Evolutionary conservation across 2,113 vertebrate species (phyloP).

Genomic region (Prionailurus bengalensis): DNA sequence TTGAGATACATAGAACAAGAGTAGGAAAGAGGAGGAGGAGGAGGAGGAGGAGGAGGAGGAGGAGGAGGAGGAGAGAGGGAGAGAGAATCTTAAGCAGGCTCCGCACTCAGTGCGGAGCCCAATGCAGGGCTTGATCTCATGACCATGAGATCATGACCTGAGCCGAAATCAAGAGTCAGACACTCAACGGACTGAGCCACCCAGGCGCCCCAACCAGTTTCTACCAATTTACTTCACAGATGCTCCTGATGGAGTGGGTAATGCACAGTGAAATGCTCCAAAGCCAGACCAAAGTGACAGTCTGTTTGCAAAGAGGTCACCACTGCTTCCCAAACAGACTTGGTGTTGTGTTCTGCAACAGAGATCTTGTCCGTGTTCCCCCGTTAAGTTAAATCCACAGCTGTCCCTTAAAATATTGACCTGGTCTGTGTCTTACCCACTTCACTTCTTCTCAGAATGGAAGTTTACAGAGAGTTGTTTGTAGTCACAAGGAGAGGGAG

Average conservation of each 20-base stretch:
- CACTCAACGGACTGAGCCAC: too few species aligned
- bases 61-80: too few species aligned
- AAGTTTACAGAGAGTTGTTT: constrained; percentile 1
- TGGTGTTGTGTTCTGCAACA: neutral
- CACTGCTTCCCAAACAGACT: neutral
- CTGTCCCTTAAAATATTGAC: constrained; percentile 16
- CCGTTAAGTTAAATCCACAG: neutral
- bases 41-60: too few species aligned
- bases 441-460: neutral
- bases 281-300: neutral
- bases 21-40: too few species aligned
- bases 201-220: neutral
- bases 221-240: neutral
- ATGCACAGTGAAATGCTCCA: neutral
- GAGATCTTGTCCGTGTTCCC: neutral
- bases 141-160: too few species aligned
- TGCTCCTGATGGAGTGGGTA: neutral
- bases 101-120: too few species aligned
- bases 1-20: too few species aligned
- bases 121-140: too few species aligned
- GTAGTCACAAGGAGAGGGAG: neutral
- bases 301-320: neutral
- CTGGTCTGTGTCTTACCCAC: neutral
- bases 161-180: too few species aligned
- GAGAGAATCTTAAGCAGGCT: too few species aligned